These are phyloP conservation scores for Brachionus asplanchnoidis DNA, from an alignment of 1,140 invertebrate genomes.

Conservation along the genomic window DNA sequence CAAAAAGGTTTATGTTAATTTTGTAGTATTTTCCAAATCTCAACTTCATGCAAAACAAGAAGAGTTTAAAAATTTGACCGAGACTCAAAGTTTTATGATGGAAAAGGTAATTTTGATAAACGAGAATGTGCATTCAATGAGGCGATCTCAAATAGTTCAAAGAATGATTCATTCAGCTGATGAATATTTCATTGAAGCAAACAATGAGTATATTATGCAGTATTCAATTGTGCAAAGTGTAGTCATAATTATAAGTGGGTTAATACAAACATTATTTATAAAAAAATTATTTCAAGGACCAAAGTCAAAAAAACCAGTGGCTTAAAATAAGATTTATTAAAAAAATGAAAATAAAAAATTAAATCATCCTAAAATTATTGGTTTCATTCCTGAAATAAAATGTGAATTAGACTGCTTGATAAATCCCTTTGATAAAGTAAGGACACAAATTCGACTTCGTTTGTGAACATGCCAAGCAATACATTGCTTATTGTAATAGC, in stretches of 20 bases:
- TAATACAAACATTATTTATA: slow-evolving; percentile 37
- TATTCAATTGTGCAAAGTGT: slow-evolving; percentile 15
- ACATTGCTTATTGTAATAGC: neutral
- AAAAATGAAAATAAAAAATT: neutral
- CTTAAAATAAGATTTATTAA: neutral
- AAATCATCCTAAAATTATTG: neutral
- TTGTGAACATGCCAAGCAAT: neutral
- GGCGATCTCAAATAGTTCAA: slow-evolving; percentile 10
- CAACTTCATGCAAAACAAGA: neutral
- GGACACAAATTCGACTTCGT: neutral
- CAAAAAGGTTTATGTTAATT: slow-evolving; percentile 16
- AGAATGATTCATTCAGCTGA: slow-evolving; percentile 26
- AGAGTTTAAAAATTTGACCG: neutral
- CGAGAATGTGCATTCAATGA: slow-evolving; percentile 14
- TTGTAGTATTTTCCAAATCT: neutral
- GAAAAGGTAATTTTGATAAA: neutral
- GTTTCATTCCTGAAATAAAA: neutral
- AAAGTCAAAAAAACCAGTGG: neutral
- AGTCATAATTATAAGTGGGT: neutral
- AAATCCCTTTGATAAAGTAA: neutral
- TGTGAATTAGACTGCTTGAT: neutral
- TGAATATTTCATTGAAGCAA: slow-evolving; percentile 6
- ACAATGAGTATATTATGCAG: slow-evolving; percentile 9
- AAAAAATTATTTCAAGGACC: slow-evolving; percentile 30
- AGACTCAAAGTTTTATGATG: neutral